phyloP scores from a whole-genome alignment of 2,113 vertebrate genomes.

The Mastomys coucha region DNA sequence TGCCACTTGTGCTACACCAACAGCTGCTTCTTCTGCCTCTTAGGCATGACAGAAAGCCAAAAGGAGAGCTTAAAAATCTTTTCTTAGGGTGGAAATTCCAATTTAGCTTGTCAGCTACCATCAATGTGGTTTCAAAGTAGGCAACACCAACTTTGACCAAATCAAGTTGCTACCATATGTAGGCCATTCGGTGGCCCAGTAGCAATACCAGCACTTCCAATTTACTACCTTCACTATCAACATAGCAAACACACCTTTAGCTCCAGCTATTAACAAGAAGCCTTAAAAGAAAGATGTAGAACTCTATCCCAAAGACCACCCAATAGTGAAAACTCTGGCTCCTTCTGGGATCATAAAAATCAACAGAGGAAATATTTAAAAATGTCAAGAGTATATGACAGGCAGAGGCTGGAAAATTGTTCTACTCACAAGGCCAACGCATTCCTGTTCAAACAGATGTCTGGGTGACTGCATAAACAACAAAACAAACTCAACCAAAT shows the following conservation, averaged over 20 bases:
- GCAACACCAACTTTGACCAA: neutral
- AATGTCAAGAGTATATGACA: neutral
- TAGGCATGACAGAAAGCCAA: neutral
- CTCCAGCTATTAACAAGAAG: slow-evolving; percentile 30
- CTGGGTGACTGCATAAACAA: neutral
- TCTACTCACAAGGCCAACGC: slow-evolving; percentile 45
- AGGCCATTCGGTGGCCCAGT: neutral
- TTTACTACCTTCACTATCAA: neutral
- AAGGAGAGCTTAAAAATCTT: neutral
- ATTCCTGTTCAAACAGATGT: slow-evolving; percentile 53
- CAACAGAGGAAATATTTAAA: slow-evolving; percentile 36
- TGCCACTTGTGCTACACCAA: neutral
- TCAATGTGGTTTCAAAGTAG: neutral
- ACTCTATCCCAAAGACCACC: slow-evolving; percentile 8
- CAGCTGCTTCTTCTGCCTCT: neutral
- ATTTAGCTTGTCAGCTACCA: neutral
- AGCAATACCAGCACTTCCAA: neutral
- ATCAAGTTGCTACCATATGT: neutral
- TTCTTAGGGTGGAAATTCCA: neutral
- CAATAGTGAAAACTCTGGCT: neutral
- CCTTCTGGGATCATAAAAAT: slow-evolving; percentile 16
- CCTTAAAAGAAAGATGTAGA: slow-evolving; percentile 41
- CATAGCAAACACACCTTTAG: neutral
- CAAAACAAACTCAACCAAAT: slow-evolving; percentile 56
- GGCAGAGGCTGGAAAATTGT: slow-evolving; percentile 15